phyloP scores from a whole-genome alignment of 1,140 invertebrate genomes.

The Battus philenor region DNA sequence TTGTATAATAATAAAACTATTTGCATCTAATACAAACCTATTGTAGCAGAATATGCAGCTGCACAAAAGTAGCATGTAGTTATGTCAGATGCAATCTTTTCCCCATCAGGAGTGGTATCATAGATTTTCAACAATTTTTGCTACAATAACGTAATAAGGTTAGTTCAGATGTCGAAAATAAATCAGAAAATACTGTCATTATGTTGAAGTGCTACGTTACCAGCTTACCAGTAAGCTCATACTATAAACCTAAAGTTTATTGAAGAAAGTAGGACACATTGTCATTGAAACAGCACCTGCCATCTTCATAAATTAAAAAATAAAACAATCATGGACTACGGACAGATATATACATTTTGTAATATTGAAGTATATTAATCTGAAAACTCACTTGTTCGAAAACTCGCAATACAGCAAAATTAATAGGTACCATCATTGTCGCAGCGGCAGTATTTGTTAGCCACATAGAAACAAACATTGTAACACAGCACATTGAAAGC shows the following conservation, averaged over 20 bases:
- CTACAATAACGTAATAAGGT: too few relatives aligned
- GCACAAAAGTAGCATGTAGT: constrained; percentile 82
- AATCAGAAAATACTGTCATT: too few relatives aligned
- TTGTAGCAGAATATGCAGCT: constrained; percentile 85
- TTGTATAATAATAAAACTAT: too few relatives aligned
- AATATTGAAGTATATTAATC: background rate
- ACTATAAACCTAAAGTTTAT: too few relatives aligned
- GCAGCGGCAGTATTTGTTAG: constrained; percentile 88
- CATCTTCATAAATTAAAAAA: too few relatives aligned
- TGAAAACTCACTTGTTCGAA: constrained; percentile 77
- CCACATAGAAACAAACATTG: constrained; percentile 88
- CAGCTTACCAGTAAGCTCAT: too few relatives aligned
- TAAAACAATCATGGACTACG: background rate
- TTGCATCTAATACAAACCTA: too few relatives aligned
- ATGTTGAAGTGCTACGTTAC: too few relatives aligned
- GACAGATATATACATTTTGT: background rate
- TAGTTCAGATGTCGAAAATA: too few relatives aligned
- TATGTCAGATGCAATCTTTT: constrained; percentile 72
- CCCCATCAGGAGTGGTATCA: constrained; percentile 30
- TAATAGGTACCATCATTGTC: constrained; percentile 89
- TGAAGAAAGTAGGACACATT: too few relatives aligned
- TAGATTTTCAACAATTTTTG: constrained; percentile 46
- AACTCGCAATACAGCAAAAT: constrained; percentile 82
- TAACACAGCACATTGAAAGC: constrained; percentile 82
- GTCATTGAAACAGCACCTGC: too few relatives aligned